A percentile compares a stretch with the other conserved stretches of the same genome.
Conservation (phyloP, 2,113 vertebrate genomes). For the Zosterops hypoxanthus region DNA sequence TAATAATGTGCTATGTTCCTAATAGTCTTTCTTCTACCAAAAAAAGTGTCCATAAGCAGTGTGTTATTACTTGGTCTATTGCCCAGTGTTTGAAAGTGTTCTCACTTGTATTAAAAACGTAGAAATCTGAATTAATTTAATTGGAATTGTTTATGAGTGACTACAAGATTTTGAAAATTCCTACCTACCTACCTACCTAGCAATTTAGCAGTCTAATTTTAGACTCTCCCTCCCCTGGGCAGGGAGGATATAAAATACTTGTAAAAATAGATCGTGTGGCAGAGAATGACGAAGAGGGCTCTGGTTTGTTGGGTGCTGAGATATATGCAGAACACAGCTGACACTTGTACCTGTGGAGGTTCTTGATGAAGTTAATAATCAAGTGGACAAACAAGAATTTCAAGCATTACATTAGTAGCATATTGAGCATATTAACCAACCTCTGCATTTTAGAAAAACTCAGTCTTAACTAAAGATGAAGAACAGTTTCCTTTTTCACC, state of each 20-base stretch:
- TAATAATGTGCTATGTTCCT: not conserved
- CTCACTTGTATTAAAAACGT: not conserved
- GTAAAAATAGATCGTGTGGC: not conserved
- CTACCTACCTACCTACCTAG: not conserved
- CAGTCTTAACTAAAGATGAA: not conserved
- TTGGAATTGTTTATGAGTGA: conserved; percentile 34
- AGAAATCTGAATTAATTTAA: conserved; percentile 14
- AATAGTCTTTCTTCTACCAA: not conserved
- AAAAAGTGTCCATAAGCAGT: not conserved
- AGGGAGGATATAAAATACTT: not conserved
- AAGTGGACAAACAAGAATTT: not conserved
- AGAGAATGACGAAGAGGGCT: not conserved
- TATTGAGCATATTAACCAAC: not conserved
- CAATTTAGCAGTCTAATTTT: conserved; percentile 26
- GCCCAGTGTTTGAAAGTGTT: not conserved
- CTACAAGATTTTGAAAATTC: conserved; percentile 11
- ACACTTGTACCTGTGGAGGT: not conserved
- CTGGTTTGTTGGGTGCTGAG: not conserved
- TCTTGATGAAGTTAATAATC: not conserved
- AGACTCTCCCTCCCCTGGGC: not conserved
- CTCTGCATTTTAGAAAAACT: not conserved
- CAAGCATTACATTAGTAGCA: not conserved
- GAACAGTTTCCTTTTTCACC: not conserved
- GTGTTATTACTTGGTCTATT: not conserved
- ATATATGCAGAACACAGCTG: not conserved